Evolutionary conservation across 1,140 invertebrate genomes (phyloP), one percentile per base, ranked within the genome.

Genomic region (Latrodectus geometricus): DNA sequence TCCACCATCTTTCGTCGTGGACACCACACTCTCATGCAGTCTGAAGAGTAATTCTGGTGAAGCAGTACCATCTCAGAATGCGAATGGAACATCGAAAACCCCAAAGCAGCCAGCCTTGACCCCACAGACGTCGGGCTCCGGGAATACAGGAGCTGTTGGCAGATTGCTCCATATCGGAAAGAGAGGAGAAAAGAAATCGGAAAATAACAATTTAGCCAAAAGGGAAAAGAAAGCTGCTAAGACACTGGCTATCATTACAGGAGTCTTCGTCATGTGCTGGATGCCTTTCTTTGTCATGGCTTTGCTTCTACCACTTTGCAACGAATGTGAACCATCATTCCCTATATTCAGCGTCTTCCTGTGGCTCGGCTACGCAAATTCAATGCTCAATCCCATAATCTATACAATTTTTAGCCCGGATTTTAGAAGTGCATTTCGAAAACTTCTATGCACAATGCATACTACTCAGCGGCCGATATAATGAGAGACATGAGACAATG

Each of bases 251-350:
- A 91, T 92, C 21, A 92, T 92, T 23, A 92, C 91, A 12, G 91
- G 96, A 20, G 96, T 96, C 11, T 98, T 98, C 91, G 95, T 98
- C 23, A 94, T 97, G 85, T 98, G 97, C 90, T 98, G 97, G 97
- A 92, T 97, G 81, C 97, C 97, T 5, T 98, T 98, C 91, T 98
- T 98, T 91, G 94, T 97, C 20, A 94, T 97, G 91, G 97, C 96
- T 0, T 91, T 98, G 20, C 92, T 97, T 81, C 94, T 96, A 93
- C 95, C 96, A 4, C 93, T 97, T 54, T 97, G 96, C 90, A 90
- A 92, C 92, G 86, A 91, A n/a, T 97, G 95, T 90, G 92, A 94
- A 85, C 94, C 96, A 89, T 95, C 94, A 91, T 93, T 94, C 88
- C 94, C 94, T 89, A 92, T 96, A 88, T 94, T 95, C 85, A 95